These are phyloP conservation scores for Yponomeuta plumbellus DNA, from an alignment of 2,888 invertebrate genomes.

Conservation along the genomic window DNA sequence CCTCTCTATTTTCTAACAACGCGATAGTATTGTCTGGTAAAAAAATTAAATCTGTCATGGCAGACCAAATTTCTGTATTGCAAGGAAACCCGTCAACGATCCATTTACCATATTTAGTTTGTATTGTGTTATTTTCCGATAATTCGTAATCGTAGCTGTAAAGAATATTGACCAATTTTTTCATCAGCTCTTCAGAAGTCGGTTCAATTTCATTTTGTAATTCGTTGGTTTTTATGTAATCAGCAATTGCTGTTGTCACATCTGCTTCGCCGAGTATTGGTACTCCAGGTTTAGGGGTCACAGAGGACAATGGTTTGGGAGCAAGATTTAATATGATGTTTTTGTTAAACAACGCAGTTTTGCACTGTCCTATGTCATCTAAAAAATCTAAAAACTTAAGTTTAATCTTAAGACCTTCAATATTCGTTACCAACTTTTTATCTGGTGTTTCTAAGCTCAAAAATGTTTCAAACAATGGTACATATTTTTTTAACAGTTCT, in stretches of 20 bases:
- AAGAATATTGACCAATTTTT: not conserved
- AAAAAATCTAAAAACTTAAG: slow-evolving; percentile 40
- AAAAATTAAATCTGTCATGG: slow-evolving; percentile 54
- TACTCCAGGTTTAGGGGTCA: slow-evolving; percentile 37
- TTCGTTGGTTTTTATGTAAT: slow-evolving; percentile 52
- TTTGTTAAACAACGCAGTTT: slow-evolving; percentile 32
- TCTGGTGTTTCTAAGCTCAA: not conserved
- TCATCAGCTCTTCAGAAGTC: slow-evolving; percentile 50
- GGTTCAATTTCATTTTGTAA: slow-evolving; percentile 60
- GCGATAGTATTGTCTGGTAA: slow-evolving; percentile 75
- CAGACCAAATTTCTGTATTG: slow-evolving; percentile 64
- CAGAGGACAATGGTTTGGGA: slow-evolving; percentile 45
- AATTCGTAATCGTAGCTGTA: not conserved
- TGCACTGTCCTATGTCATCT: slow-evolving; percentile 43
- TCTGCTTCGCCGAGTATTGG: slow-evolving; percentile 67
- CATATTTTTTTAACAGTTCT: slow-evolving; percentile 35
- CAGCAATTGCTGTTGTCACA: slow-evolving; percentile 52
- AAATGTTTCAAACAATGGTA: slow-evolving; percentile 21
- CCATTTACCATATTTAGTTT: slow-evolving; percentile 68
- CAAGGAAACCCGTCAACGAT: slow-evolving; percentile 78
- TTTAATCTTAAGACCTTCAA: slow-evolving; percentile 15
- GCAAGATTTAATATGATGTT: slow-evolving; percentile 46
- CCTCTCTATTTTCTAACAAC: slow-evolving; percentile 69
- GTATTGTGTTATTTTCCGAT: not conserved
- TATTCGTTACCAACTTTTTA: not conserved